Conservation (phyloP, 2,797 vertebrate genomes). For the Thaleichthys pacificus region DNA sequence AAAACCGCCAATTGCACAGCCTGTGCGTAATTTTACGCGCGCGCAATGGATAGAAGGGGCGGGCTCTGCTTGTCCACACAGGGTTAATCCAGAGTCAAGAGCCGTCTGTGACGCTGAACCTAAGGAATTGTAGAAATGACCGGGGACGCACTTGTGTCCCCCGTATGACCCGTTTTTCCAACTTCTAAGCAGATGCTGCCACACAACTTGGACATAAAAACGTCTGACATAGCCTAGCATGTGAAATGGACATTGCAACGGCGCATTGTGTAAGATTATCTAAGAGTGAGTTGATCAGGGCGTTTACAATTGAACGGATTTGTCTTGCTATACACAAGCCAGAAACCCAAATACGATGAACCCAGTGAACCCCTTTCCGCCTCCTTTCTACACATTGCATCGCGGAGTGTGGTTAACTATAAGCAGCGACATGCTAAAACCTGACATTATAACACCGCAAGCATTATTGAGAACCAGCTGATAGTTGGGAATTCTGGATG, state of each 20-base stretch:
- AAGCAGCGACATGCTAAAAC: slow-evolving; percentile 43
- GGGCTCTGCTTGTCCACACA: slow-evolving; percentile 26
- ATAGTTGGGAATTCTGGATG: neutral
- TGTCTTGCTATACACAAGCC: slow-evolving; percentile 32
- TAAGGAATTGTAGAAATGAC: slow-evolving; percentile 38
- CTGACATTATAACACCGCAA: neutral
- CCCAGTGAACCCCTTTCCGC: slow-evolving; percentile 63
- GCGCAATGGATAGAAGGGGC: slow-evolving; percentile 33
- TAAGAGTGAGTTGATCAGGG: slow-evolving; percentile 9
- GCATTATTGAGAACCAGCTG: neutral
- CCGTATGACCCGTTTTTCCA: slow-evolving; percentile 53
- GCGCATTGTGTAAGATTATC: slow-evolving; percentile 48
- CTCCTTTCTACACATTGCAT: slow-evolving; percentile 42
- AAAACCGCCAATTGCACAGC: slow-evolving; percentile 43
- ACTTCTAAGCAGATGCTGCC: too few species aligned
- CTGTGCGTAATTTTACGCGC: slow-evolving; percentile 58
- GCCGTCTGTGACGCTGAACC: slow-evolving; percentile 39
- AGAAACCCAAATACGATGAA: slow-evolving; percentile 58
- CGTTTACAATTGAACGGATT: slow-evolving; percentile 12
- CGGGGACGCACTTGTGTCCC: slow-evolving; percentile 56
- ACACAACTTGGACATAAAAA: too few species aligned
- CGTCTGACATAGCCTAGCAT: neutral
- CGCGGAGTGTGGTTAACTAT: slow-evolving; percentile 28
- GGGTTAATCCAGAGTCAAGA: slow-evolving; percentile 41
- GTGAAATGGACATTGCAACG: slow-evolving; percentile 21